Percentiles rank a stretch among this genome's conserved stretches.
These are phyloP conservation scores for Oryzias melastigma DNA, from an alignment of 2,113 vertebrate genomes.

Conservation along the genomic window DNA sequence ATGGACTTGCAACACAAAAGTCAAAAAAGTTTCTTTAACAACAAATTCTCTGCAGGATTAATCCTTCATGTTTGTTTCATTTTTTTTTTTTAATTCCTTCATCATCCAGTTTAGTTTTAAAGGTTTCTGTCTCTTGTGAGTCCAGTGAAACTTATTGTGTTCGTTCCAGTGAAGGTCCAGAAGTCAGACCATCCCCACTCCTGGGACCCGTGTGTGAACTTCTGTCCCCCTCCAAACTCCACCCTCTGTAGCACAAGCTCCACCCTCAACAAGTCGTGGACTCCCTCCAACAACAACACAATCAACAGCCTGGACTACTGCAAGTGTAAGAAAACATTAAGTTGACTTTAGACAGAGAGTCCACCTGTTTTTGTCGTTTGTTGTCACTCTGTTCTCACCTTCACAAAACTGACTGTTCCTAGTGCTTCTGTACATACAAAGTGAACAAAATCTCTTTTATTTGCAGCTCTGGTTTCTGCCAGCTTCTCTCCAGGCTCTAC, in stretches of 20 bases:
- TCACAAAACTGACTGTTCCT: neutral
- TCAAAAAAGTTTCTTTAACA: too few relatives aligned
- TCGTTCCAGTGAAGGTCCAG: slow-evolving; percentile 70
- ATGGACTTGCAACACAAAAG: too few relatives aligned
- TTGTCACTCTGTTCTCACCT: too few relatives aligned
- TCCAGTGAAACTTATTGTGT: slow-evolving; percentile 10
- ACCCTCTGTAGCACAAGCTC: slow-evolving; percentile 56
- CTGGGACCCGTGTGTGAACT: slow-evolving; percentile 72
- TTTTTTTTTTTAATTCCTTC: too few relatives aligned
- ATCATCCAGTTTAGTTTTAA: too few relatives aligned
- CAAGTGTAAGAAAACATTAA: slow-evolving; percentile 55
- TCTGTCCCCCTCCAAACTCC: slow-evolving; percentile 57
- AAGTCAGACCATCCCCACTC: slow-evolving; percentile 71
- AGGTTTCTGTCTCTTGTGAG: too few relatives aligned
- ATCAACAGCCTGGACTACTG: slow-evolving; percentile 71
- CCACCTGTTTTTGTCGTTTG: too few relatives aligned
- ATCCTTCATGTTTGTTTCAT: too few relatives aligned
- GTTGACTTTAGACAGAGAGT: too few relatives aligned
- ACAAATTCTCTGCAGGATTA: too few relatives aligned
- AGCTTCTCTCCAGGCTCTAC: slow-evolving; percentile 89
- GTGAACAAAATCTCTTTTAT: neutral
- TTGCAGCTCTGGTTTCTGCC: slow-evolving; percentile 87
- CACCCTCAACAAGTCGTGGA: slow-evolving; percentile 69
- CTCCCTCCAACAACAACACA: slow-evolving; percentile 68
- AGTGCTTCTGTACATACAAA: neutral